A percentile compares a stretch with the other conserved stretches of the same genome.
Evolutionary conservation across 1,140 invertebrate species (phyloP).

Genomic region (Lordiphosa collinella): DNA sequence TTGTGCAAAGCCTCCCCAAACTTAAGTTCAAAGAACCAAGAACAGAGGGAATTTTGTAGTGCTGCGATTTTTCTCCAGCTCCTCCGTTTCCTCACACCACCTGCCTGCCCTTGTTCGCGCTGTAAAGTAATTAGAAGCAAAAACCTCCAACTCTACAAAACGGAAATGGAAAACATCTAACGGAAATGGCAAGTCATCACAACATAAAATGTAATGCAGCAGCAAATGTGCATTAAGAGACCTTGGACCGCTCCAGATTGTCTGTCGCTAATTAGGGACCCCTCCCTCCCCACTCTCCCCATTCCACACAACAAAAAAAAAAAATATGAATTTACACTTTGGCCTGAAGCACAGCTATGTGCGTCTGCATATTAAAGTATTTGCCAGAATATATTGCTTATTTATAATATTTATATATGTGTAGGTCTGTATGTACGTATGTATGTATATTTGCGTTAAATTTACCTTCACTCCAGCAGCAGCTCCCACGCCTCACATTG

Average conservation of each 20-base stretch:
- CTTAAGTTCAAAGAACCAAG: too few relatives aligned
- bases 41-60: too few relatives aligned
- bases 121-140: conserved; percentile 48
- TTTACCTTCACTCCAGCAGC: not conserved
- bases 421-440: conserved; percentile 25
- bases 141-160: conserved; percentile 22
- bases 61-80: not conserved
- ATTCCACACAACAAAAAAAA: too few relatives aligned
- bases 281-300: not conserved
- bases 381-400: conserved; percentile 40
- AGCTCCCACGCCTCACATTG: too few relatives aligned
- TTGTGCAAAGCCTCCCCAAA: too few relatives aligned
- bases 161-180: conserved; percentile 54
- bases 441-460: conserved; percentile 24
- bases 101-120: too few relatives aligned
- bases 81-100: too few relatives aligned
- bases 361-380: conserved; percentile 34
- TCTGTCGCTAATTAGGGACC: conserved; percentile 3
- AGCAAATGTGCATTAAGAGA: conserved; percentile 42
- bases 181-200: conserved; percentile 41
- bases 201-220: conserved; percentile 45
- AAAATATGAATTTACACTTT: not conserved
- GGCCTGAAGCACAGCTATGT: not conserved
- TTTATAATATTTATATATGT: conserved; percentile 45
- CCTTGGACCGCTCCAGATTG: not conserved